Evolutionary conservation across 2,888 invertebrate genomes (phyloP).

Genomic region (Boloria euphrosyne): DNA sequence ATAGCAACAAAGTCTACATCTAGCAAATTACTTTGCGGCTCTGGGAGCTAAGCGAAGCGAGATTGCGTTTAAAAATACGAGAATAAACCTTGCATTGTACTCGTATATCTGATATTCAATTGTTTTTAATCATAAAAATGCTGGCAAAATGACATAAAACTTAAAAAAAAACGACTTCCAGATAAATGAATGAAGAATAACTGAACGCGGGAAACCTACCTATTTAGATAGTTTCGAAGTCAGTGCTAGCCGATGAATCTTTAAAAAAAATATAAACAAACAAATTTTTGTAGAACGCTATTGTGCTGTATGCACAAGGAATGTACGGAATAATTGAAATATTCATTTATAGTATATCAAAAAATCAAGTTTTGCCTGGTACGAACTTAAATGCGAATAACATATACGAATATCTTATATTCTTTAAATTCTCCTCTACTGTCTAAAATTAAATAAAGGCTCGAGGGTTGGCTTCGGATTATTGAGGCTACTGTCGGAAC

Average conservation of each 20-base stretch:
- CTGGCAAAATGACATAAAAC: constrained; percentile 3
- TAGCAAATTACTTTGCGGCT: constrained; percentile 3
- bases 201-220: no score
- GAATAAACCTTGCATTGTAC: constrained; percentile 1
- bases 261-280: neutral
- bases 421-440: neutral
- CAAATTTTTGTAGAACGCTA: constrained; percentile 7
- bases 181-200: no score
- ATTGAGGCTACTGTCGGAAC: constrained; percentile 1
- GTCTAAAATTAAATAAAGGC: neutral
- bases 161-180: no score
- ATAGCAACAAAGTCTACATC: constrained; percentile 16
- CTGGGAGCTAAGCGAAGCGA: constrained; percentile 1
- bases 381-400: neutral
- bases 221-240: no score
- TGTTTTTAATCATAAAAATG: neutral
- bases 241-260: no score
- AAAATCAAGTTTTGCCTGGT: neutral
- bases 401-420: neutral
- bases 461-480: constrained; percentile 1
- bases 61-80: neutral
- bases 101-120: constrained; percentile 7
- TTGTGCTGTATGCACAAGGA: neutral
- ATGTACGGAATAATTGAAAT: neutral
- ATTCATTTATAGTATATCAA: constrained; percentile 6